Evolutionary conservation across 2,113 vertebrate species (phyloP).

Genomic region (Glaucidium brasilianum): DNA sequence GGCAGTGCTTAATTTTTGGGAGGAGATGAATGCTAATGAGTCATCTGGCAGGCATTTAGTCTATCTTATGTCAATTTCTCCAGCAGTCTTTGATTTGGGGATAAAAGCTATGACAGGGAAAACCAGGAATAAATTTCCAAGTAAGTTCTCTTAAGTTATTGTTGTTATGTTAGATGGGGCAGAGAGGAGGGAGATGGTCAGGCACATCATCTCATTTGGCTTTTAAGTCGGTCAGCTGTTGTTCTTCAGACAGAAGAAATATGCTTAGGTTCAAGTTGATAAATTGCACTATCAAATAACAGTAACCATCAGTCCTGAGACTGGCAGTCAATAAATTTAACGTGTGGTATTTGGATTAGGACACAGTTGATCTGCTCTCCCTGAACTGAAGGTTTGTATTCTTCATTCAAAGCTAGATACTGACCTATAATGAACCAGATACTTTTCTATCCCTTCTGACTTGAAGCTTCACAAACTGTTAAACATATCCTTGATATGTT

Average conservation of each 20-base stretch:
- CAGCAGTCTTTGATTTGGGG: neutral
- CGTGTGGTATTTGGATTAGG: neutral
- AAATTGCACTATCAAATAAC: neutral
- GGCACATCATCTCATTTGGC: neutral
- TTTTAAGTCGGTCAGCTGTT: neutral
- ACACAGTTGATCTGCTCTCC: neutral
- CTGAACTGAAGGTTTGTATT: neutral
- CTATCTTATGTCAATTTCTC: neutral
- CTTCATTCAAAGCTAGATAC: neutral
- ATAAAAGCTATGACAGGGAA: neutral
- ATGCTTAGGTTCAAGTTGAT: neutral
- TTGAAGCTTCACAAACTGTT: neutral
- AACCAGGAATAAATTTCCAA: neutral
- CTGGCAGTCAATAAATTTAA: neutral
- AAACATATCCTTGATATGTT: neutral
- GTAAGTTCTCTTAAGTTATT: neutral
- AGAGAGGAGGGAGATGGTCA: neutral
- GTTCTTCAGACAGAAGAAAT: neutral
- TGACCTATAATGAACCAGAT: neutral
- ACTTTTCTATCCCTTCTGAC: neutral
- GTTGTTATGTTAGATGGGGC: neutral
- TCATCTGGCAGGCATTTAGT: neutral
- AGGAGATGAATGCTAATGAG: neutral
- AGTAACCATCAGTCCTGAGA: neutral
- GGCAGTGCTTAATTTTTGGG: neutral